Percentiles rank a stretch among this genome's conserved stretches.
These are phyloP conservation scores for Orycteropus afer DNA, from an alignment of 2,113 vertebrate species.

Conservation along the genomic window DNA sequence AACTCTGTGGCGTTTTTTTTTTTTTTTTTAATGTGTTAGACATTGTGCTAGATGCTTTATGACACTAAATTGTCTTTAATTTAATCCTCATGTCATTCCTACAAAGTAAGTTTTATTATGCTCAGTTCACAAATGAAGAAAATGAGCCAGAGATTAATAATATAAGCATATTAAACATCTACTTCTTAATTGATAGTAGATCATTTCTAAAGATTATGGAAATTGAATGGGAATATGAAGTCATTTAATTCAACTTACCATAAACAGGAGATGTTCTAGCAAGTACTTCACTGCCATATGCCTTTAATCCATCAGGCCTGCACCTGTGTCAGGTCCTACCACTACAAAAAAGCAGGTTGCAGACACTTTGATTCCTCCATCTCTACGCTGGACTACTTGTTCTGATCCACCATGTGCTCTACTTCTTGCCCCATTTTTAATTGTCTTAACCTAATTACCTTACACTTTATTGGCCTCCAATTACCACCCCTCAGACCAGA, in stretches of 20 bases:
- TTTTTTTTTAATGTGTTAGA: too few species aligned
- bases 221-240: background rate
- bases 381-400: background rate
- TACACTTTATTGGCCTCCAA: background rate
- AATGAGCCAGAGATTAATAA: background rate
- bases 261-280: background rate
- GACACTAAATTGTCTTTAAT: conserved; percentile 4
- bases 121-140: conserved; percentile 8
- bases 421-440: background rate
- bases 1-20: too few species aligned
- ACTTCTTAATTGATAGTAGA: background rate
- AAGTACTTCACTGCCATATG: background rate
- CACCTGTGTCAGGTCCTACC: background rate
- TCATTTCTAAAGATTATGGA: background rate
- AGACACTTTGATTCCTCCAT: background rate
- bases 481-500: background rate
- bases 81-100: background rate
- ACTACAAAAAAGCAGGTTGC: background rate
- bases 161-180: background rate
- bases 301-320: background rate
- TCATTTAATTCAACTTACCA: background rate
- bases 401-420: background rate
- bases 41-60: background rate
- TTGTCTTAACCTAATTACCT: background rate
- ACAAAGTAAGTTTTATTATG: background rate